Evolutionary conservation across 2,888 invertebrate species (phyloP), one percentile per base, ranked within the genome.

Genomic region (Selenia dentaria): DNA sequence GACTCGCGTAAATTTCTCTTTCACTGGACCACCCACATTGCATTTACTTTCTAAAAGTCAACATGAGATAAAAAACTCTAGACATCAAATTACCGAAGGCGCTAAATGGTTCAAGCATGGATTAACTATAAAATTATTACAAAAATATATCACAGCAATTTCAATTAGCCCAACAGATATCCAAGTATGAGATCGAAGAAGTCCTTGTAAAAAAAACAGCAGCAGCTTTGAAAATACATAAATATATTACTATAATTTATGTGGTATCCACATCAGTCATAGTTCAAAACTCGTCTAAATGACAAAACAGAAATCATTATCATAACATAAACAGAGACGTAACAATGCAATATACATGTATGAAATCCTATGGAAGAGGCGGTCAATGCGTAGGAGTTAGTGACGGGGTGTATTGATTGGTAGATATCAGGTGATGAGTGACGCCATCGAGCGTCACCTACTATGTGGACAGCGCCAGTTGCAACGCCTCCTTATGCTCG

Each of bases 401-500:
- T 48, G 50, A 51, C 46, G 53, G 49, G 57, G 60, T 55, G 28
- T 16, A 16, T 16, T 16, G 16, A 16, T 16, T 16, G 16, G 5
- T 9, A 31, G 31, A 6, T 13, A 8, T 13, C 14, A 14, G 31
- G 6, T 6, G 16, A 62, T 48, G 62, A 16, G 59, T 59, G 61
- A 59, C 63, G 67, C 59, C 60, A 55, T 60, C 62, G 27, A 11
- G 16, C 28, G 32, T 20, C 28, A 14, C 25, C 20, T 51, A 64
- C 71, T 86, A 84, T 66, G 90, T 80, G 57, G 91, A 91, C 51
- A 95, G 90, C 56, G 95, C 96, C 62, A 94, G 90, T 79, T 96
- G 95, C 59, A 98, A 91, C 28, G 97, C 96, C 67, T 95, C 94
- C 79, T 96, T 95, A 79, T 97, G 95, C 66, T 97, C 96, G 42